Conservation (phyloP, 2,888 invertebrate species). For the Antheraea assamensis region DNA sequence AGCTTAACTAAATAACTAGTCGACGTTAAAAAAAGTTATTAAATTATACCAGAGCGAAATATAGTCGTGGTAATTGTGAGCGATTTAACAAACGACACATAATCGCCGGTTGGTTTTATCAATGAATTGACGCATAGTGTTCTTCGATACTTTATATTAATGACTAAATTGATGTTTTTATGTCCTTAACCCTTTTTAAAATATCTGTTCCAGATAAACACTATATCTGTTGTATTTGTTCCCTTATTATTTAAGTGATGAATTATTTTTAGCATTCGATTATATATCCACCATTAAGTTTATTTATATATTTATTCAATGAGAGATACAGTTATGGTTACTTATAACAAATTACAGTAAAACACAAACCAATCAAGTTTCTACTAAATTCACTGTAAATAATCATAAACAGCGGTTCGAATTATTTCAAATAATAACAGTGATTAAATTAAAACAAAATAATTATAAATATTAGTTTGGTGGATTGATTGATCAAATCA, state of each 20-base stretch:
- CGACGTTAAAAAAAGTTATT: not conserved
- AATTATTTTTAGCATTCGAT: not conserved
- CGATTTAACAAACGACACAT: not conserved
- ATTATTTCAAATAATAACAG: too few species aligned
- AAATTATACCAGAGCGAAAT: slow-evolving; percentile 2
- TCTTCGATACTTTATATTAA: not conserved
- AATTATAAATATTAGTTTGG: too few species aligned
- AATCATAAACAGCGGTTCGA: too few species aligned
- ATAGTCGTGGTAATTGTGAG: not conserved
- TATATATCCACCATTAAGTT: not conserved
- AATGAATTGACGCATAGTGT: not conserved
- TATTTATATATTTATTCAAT: too few species aligned
- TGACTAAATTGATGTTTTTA: not conserved
- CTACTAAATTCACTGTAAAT: too few species aligned
- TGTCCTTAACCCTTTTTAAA: not conserved
- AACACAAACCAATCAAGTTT: too few species aligned
- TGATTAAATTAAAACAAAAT: too few species aligned
- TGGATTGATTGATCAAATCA: too few species aligned
- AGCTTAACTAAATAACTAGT: slow-evolving; percentile 1
- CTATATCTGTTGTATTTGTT: not conserved
- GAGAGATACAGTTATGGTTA: too few species aligned
- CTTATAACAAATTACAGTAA: too few species aligned
- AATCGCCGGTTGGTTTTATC: slow-evolving; percentile 2
- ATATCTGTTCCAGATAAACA: not conserved
- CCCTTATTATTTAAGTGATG: not conserved